These are phyloP conservation scores for Agrochola litura DNA, from an alignment of 2,888 invertebrate species.

Conservation along the genomic window DNA sequence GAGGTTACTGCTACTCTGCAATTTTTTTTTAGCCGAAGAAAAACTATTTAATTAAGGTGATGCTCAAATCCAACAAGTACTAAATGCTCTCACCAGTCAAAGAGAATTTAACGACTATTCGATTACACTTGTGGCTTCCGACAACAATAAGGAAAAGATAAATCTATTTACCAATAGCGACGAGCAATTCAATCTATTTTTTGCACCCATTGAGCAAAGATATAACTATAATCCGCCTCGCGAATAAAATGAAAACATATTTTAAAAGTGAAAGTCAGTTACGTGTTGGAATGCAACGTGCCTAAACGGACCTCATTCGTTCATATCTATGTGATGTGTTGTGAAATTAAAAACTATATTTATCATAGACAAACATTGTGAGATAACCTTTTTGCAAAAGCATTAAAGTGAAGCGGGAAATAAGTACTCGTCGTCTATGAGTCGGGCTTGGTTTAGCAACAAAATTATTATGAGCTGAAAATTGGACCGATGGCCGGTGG, in stretches of 20 bases:
- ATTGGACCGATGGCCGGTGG: too few species aligned
- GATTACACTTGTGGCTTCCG: background rate
- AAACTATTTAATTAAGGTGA: background rate
- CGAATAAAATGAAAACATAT: slow-evolving; percentile 63
- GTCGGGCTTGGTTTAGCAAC: background rate
- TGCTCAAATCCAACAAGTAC: background rate
- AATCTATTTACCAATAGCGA: slow-evolving; percentile 12
- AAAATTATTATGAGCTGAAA: too few species aligned
- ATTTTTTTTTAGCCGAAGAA: background rate
- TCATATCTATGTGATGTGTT: slow-evolving; percentile 54
- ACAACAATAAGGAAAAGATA: slow-evolving; percentile 20
- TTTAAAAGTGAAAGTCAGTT: slow-evolving; percentile 67
- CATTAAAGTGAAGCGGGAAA: background rate
- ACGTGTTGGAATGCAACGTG: slow-evolving; percentile 62
- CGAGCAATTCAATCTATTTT: slow-evolving; percentile 31
- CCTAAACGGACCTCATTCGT: slow-evolving; percentile 52
- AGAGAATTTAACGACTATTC: background rate
- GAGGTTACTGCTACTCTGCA: background rate
- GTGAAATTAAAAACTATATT: slow-evolving; percentile 50
- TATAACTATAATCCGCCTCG: slow-evolving; percentile 30
- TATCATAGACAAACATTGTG: slow-evolving; percentile 37
- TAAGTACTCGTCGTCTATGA: background rate
- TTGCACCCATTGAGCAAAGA: slow-evolving; percentile 23
- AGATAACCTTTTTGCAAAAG: slow-evolving; percentile 6
- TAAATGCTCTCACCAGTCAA: background rate